A percentile compares a stretch with the other conserved stretches of the same genome.
phyloP scores from a whole-genome alignment of 2,888 invertebrate species.

The Hymenopus coronatus region DNA sequence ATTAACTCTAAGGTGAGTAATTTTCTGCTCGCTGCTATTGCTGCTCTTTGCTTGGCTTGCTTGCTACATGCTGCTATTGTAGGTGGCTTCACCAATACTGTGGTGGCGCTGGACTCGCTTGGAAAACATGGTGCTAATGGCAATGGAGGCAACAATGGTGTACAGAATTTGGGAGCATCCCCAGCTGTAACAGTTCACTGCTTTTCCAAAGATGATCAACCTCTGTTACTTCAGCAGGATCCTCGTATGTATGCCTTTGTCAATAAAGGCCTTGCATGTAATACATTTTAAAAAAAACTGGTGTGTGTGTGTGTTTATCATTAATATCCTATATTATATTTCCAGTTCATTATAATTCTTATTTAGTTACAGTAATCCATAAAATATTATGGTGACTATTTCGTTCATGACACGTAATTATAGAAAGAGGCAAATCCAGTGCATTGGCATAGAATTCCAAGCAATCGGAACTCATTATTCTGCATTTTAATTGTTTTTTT shows the following conservation, averaged over 20 bases:
- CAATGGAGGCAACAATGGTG: slow-evolving; percentile 4
- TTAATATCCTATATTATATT: too few relatives aligned
- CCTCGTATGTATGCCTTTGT: slow-evolving; percentile 15
- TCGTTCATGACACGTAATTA: too few relatives aligned
- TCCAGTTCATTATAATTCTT: too few relatives aligned
- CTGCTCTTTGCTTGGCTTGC: neutral
- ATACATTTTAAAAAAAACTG: neutral
- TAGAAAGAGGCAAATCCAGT: too few relatives aligned
- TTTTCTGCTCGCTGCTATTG: neutral
- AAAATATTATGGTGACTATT: too few relatives aligned
- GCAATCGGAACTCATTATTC: too few relatives aligned
- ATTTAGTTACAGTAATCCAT: too few relatives aligned
- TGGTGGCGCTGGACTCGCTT: slow-evolving; percentile 28
- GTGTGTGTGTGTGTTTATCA: too few relatives aligned
- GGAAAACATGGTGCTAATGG: slow-evolving; percentile 15
- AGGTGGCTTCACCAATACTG: slow-evolving; percentile 28
- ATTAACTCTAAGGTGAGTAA: neutral
- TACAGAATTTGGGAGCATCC: slow-evolving; percentile 19
- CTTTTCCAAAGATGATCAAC: slow-evolving; percentile 39
- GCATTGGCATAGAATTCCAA: too few relatives aligned
- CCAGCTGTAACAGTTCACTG: slow-evolving; percentile 32
- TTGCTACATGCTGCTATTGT: neutral
- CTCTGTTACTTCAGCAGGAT: slow-evolving; percentile 36
- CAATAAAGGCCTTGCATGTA: neutral
- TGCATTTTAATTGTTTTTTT: too few relatives aligned